These are phyloP conservation scores for Cetoscarus ocellatus DNA, from an alignment of 2,797 vertebrate genomes.

Conservation along the genomic window DNA sequence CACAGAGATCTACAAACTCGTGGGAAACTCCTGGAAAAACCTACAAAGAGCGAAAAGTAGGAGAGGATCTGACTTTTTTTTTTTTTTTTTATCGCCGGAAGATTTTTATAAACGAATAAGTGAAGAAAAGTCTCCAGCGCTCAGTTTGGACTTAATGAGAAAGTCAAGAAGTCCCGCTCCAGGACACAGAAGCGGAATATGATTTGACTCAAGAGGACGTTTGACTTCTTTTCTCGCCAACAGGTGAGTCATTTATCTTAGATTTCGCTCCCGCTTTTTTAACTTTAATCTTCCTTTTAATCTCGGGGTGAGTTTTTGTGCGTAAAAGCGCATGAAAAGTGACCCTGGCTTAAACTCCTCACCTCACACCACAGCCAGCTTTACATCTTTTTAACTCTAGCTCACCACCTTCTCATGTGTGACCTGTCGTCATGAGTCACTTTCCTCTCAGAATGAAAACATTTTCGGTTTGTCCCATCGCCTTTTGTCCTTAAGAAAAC, in stretches of 20 bases:
- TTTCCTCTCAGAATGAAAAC: slow-evolving; percentile 55
- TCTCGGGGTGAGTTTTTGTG: not conserved
- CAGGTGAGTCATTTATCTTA: slow-evolving; percentile 62
- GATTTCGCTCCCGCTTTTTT: not conserved
- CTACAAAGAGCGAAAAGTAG: not conserved
- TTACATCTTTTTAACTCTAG: slow-evolving; percentile 30
- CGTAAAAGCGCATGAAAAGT: slow-evolving; percentile 43
- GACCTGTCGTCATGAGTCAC: slow-evolving; percentile 62
- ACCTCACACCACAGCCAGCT: slow-evolving; percentile 19
- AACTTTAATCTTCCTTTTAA: not conserved
- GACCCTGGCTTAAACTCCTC: not conserved
- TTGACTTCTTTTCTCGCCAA: slow-evolving; percentile 23
- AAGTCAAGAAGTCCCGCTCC: slow-evolving; percentile 37
- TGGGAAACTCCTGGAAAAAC: not conserved
- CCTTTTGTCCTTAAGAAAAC: slow-evolving; percentile 50
- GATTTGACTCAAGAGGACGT: slow-evolving; percentile 52
- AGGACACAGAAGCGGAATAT: slow-evolving; percentile 48
- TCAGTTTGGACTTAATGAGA: slow-evolving; percentile 42
- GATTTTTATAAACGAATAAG: not conserved
- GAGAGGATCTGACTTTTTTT: too few relatives aligned
- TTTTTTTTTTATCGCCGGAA: too few relatives aligned
- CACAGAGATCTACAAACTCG: not conserved
- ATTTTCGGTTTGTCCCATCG: slow-evolving; percentile 40
- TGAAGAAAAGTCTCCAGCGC: slow-evolving; percentile 1
- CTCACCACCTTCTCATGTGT: slow-evolving; percentile 36